These are phyloP conservation scores for Drosophila differens DNA, from an alignment of 2,888 invertebrate species.

Conservation along the genomic window DNA sequence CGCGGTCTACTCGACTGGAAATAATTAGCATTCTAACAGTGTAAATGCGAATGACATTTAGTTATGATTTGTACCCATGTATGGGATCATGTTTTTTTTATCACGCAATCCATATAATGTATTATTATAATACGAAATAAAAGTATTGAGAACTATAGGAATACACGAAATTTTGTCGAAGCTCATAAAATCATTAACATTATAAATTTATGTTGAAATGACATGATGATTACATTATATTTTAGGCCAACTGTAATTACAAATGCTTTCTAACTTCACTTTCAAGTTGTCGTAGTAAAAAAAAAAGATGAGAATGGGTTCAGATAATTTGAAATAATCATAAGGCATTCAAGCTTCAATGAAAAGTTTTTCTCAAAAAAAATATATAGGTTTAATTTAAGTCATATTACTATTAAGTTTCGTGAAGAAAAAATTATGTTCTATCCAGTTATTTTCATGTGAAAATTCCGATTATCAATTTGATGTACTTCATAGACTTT, in stretches of 20 bases:
- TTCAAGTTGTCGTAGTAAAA: not conserved
- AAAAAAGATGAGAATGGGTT: not conserved
- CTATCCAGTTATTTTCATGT: not conserved
- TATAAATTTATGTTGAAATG: not conserved
- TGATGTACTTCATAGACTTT: not conserved
- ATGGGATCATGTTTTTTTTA: slow-evolving; percentile 4
- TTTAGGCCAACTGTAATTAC: not conserved
- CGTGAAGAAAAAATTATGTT: not conserved
- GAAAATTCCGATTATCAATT: not conserved
- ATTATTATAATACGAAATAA: slow-evolving; percentile 23
- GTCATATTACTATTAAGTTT: not conserved
- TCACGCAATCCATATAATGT: slow-evolving; percentile 30
- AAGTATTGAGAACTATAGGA: not conserved
- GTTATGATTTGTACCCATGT: slow-evolving; percentile 4
- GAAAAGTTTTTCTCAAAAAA: not conserved
- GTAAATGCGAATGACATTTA: not conserved
- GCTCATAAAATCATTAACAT: not conserved
- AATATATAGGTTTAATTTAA: not conserved
- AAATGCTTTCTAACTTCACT: not conserved
- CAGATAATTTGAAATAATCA: not conserved
- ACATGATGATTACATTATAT: not conserved
- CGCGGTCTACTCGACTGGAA: slow-evolving; percentile 82
- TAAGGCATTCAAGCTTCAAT: not conserved
- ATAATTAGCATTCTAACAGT: slow-evolving; percentile 36
- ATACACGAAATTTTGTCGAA: not conserved